Evolutionary conservation across 2,113 vertebrate genomes (phyloP).

Genomic region (Rallus limicola): DNA sequence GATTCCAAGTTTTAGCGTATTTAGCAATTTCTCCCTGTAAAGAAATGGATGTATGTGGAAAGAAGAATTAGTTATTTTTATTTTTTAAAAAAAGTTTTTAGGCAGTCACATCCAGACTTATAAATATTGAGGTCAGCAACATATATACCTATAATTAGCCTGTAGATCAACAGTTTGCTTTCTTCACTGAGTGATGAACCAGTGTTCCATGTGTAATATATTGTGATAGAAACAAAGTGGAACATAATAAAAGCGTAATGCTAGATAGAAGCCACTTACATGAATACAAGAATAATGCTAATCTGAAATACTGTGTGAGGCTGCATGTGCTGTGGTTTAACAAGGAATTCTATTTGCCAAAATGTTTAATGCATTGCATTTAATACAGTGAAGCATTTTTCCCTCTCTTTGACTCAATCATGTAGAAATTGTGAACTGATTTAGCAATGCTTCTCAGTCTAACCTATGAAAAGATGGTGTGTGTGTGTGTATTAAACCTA

Average conservation of each 20-base stretch:
- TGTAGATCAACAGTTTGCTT: neutral
- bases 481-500: neutral
- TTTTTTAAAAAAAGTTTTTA: fast-evolving
- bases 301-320: neutral
- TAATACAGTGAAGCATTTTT: neutral
- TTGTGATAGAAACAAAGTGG: neutral
- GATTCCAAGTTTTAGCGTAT: neutral
- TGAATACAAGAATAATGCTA: neutral
- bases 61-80: neutral
- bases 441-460: neutral
- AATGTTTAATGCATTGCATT: neutral
- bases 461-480: neutral
- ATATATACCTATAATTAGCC: neutral
- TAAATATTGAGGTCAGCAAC: neutral
- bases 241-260: neutral
- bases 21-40: neutral
- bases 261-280: neutral
- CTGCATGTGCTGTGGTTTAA: neutral
- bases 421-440: neutral
- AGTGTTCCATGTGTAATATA: neutral
- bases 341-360: neutral
- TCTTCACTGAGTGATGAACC: neutral
- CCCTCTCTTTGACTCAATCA: neutral
- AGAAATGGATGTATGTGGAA: neutral
- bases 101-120: neutral